Percentiles rank a stretch among this genome's conserved stretches.
These are phyloP conservation scores for Volucella zonaria DNA, from an alignment of 2,888 invertebrate species.

Conservation along the genomic window DNA sequence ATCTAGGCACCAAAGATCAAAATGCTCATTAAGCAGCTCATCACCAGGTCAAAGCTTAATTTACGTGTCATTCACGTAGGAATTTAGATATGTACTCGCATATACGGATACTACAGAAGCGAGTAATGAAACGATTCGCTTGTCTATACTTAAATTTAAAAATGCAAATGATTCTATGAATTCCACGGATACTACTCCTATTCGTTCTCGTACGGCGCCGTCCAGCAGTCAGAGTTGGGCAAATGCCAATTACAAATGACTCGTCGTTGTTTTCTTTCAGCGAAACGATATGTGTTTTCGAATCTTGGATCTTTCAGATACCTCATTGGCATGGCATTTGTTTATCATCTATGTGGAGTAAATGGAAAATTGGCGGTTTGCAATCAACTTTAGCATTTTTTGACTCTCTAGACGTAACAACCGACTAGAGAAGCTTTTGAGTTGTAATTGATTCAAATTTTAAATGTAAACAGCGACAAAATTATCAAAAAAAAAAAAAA, in stretches of 20 bases:
- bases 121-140: slow-evolving; percentile 2
- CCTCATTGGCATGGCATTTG: too few species aligned
- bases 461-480: slow-evolving; percentile 6
- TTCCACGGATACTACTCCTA: slow-evolving; percentile 6
- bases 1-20: background rate
- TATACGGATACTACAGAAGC: too few species aligned
- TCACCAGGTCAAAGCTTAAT: slow-evolving; percentile 51
- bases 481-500: too few species aligned
- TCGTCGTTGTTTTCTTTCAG: background rate
- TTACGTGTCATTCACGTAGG: slow-evolving; percentile 10
- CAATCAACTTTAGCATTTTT: background rate
- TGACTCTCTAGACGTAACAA: too few species aligned
- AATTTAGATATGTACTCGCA: background rate
- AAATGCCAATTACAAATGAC: slow-evolving; percentile 7
- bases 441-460: slow-evolving; percentile 30
- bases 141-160: background rate
- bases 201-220: too few species aligned
- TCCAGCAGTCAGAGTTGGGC: background rate
- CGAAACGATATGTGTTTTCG: too few species aligned
- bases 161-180: background rate
- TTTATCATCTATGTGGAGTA: background rate
- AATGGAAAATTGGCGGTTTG: background rate
- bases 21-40: slow-evolving; percentile 34
- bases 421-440: background rate
- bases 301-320: too few species aligned